A percentile compares a stretch with the other conserved stretches of the same genome.
These are phyloP conservation scores for Tenthredo livida DNA, from an alignment of 2,888 invertebrate genomes.

Conservation along the genomic window DNA sequence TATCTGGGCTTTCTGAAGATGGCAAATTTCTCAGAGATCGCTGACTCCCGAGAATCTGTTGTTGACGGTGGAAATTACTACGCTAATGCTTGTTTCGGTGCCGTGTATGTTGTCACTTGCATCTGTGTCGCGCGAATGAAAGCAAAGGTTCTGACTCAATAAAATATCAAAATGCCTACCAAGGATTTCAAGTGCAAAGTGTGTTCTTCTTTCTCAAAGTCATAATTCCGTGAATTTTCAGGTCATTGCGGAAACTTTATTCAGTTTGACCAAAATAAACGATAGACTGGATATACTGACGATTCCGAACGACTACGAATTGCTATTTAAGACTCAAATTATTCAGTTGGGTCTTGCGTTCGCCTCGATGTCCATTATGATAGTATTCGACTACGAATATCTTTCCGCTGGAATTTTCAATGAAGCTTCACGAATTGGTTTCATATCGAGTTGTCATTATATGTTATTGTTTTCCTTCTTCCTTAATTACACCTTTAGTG, in stretches of 20 bases:
- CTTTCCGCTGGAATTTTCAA: not conserved
- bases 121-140: not conserved
- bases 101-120: not conserved
- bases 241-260: not conserved
- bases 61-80: not conserved
- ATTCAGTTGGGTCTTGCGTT: not conserved
- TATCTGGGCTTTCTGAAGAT: not conserved
- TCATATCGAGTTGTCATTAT: not conserved
- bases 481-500: not conserved
- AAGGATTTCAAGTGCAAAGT: not conserved
- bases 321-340: not conserved
- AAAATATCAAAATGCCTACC: not conserved
- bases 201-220: not conserved
- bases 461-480: not conserved
- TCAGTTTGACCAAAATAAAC: not conserved
- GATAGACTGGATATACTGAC: not conserved
- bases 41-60: not conserved
- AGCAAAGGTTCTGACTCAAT: not conserved
- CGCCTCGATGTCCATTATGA: not conserved
- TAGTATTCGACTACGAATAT: not conserved
- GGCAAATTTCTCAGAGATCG: not conserved
- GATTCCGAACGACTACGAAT: not conserved
- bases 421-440: not conserved
- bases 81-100: not conserved
- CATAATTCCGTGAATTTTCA: not conserved